Base-by-base conservation (phyloP, 2,888 invertebrate species). In the Embidobia sp. region DNA sequence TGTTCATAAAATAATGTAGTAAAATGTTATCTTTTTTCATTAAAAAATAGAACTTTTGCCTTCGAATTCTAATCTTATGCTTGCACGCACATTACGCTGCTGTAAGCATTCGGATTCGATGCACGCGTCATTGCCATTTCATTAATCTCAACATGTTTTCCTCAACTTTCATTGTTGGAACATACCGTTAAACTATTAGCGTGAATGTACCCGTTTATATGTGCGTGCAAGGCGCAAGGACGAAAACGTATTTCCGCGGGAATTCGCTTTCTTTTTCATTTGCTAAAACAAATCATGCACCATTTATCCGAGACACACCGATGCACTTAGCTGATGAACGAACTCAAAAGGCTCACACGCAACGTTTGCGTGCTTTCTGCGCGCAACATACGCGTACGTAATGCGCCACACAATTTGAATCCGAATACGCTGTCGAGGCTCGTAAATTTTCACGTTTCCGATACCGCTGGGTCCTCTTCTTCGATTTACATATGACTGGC, bases 241-340 rank as follows among this genome's bases (percentile, higher is more conserved):
- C 57, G 77, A 66, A 80, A 83, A 75, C 79, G 80, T 83, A 83
- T 82, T 82, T n/a, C 75, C 78, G 79, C 81, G 80, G 75, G 75
- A 61, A 74, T 78, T 76, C 78, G 81, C 80, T 84, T 85, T 82
- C 81, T 83, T 80, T 84, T 85, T 86, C 82, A 87, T 87, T 87
- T 86, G 83, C 84, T 87, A 86, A 87, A 86, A 87, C 85, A 87
- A 87, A 87, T 85, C 84, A 82, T 79, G 79, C 81, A 72, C 81
- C 81, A 81, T 83, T 87, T 85, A 85, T 84, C 77, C 79, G 81
- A 82, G 79, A 80, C 80, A 78, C 80, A 78, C 78, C 80, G 81
- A 82, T 85, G 87, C 87, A 87, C 87, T 87, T 87, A 87, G 87
- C 87, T 87, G 87, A 87, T 87, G 87, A 87, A 82, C 82, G 84